phyloP scores from a whole-genome alignment of 1,140 invertebrate genomes.

The Varroa destructor region DNA sequence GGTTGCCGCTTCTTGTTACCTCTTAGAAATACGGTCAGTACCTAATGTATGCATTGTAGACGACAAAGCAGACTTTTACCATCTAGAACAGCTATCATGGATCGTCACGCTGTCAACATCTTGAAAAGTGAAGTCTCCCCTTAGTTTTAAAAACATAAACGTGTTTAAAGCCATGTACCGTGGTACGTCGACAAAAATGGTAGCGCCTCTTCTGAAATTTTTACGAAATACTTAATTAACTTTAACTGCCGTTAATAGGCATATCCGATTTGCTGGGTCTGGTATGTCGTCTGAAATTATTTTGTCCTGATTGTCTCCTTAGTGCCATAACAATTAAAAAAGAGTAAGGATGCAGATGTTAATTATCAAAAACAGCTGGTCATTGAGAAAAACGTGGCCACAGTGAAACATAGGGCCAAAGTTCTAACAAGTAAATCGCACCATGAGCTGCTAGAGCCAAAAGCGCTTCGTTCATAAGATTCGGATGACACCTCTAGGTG shows the following conservation, averaged over 20 bases:
- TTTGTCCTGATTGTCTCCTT: slow-evolving; percentile 74
- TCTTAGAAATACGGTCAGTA: slow-evolving; percentile 68
- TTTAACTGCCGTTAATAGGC: slow-evolving; percentile 73
- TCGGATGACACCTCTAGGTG: slow-evolving; percentile 82
- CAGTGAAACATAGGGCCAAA: slow-evolving; percentile 57
- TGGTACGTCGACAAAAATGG: slow-evolving; percentile 63
- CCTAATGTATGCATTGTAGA: slow-evolving; percentile 83
- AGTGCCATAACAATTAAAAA: slow-evolving; percentile 79
- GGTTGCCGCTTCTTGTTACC: slow-evolving; percentile 74
- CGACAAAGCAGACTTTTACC: slow-evolving; percentile 68
- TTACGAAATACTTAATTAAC: slow-evolving; percentile 40
- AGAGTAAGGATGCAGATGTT: slow-evolving; percentile 58
- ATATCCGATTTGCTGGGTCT: slow-evolving; percentile 70
- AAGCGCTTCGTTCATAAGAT: slow-evolving; percentile 63
- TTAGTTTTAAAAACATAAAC: slow-evolving; percentile 73
- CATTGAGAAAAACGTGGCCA: slow-evolving; percentile 79
- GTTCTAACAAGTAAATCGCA: slow-evolving; percentile 75
- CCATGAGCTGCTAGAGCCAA: slow-evolving; percentile 68
- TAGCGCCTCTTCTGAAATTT: slow-evolving; percentile 41
- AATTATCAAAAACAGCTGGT: slow-evolving; percentile 53
- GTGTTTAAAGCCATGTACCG: slow-evolving; percentile 75
- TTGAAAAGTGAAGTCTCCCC: slow-evolving; percentile 69
- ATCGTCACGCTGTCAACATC: slow-evolving; percentile 68
- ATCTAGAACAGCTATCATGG: slow-evolving; percentile 56
- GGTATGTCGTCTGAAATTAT: slow-evolving; percentile 67